These are phyloP conservation scores for Ormyrus labotus DNA, from an alignment of 2,888 invertebrate species.

Conservation along the genomic window DNA sequence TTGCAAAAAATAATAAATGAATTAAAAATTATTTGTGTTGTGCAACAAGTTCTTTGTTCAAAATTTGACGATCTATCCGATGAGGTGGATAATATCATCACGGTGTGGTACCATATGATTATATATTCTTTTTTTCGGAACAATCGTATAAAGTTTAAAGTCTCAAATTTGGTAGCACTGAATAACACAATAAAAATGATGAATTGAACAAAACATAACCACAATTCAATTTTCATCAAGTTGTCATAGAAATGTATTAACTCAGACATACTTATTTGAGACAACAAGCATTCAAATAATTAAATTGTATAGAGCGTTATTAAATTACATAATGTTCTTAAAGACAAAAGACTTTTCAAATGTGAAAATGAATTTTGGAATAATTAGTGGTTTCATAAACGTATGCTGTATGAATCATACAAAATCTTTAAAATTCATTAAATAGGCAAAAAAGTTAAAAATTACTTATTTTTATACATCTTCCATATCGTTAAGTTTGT, in stretches of 20 bases:
- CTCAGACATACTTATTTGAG: no score
- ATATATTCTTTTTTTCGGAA: no score
- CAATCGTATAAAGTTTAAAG: no score
- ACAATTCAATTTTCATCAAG: not conserved
- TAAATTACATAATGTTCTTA: slow-evolving; percentile 8
- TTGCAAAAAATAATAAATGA: no score
- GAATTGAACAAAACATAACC: slow-evolving; percentile 21
- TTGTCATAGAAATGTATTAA: no score
- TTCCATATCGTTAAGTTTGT: not conserved
- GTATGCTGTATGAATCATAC: not conserved
- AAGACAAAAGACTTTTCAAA: not conserved
- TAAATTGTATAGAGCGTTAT: not conserved
- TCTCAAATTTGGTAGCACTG: slow-evolving; percentile 18
- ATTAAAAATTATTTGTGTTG: no score
- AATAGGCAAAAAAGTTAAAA: slow-evolving; percentile 18
- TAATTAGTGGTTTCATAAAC: not conserved
- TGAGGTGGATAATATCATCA: no score
- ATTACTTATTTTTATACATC: not conserved
- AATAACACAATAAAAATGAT: slow-evolving; percentile 7
- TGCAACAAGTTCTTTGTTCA: no score
- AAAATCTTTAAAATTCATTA: slow-evolving; percentile 12
- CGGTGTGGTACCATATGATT: no score
- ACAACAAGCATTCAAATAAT: not conserved
- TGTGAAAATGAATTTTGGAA: not conserved
- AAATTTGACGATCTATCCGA: no score